phyloP scores from a whole-genome alignment of 2,888 invertebrate genomes.

The Allacma fusca region DNA sequence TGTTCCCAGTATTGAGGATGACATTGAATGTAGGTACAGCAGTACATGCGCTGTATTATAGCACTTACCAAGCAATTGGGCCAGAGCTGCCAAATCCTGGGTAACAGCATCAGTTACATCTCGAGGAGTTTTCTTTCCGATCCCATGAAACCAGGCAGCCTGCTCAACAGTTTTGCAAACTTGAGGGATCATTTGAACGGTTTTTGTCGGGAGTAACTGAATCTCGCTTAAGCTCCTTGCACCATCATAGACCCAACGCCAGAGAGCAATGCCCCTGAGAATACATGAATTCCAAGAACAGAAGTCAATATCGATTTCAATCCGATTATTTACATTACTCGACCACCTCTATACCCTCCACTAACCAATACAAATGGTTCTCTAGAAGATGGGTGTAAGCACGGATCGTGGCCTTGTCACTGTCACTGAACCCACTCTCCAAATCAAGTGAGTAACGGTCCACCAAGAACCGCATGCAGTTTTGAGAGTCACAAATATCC shows the following conservation, averaged over 20 bases:
- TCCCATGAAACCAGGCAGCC: constrained; percentile 60
- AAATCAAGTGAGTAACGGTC: constrained; percentile 47
- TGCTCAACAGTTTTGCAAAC: constrained; percentile 52
- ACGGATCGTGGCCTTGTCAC: constrained; percentile 46
- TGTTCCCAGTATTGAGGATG: no score
- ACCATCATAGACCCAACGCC: constrained; percentile 60
- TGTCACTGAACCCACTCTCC: constrained; percentile 36
- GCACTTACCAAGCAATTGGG: constrained; percentile 55
- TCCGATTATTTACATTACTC: no score
- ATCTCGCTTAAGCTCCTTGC: constrained; percentile 52
- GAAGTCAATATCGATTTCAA: background rate
- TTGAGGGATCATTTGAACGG: constrained; percentile 51
- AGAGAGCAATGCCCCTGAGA: constrained; percentile 57
- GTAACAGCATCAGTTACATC: constrained; percentile 51
- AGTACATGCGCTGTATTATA: no score
- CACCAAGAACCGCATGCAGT: constrained; percentile 49
- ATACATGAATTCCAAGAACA: no score
- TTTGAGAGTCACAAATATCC: constrained; percentile 56
- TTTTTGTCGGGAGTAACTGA: constrained; percentile 53
- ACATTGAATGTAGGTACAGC: no score
- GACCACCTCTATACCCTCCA: no score
- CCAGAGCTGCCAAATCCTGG: constrained; percentile 51
- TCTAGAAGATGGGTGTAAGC: constrained; percentile 57
- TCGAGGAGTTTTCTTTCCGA: constrained; percentile 55
- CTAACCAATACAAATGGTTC: constrained; percentile 59